Evolutionary conservation across 2,797 vertebrate genomes (phyloP).

Genomic region (Mus minutoides): DNA sequence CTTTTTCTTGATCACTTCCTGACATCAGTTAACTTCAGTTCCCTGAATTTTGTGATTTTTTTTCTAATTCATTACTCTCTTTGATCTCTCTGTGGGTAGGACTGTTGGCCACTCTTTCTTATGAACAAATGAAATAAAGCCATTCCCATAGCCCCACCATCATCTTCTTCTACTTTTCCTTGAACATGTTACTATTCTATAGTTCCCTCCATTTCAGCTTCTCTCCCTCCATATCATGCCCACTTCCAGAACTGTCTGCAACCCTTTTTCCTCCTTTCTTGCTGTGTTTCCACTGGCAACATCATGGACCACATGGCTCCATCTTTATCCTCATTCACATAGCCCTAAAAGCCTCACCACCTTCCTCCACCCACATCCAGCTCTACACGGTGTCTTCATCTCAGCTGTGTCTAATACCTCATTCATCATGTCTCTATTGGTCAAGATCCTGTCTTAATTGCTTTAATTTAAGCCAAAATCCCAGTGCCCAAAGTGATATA

Average conservation of each 20-base stretch:
- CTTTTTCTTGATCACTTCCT: constrained; percentile 35
- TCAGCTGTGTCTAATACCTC: not conserved
- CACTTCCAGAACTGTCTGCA: not conserved
- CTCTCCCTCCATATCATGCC: not conserved
- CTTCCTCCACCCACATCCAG: not conserved
- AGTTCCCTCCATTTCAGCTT: not conserved
- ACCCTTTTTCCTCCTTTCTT: not conserved
- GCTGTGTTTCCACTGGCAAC: not conserved
- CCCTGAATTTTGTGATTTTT: not conserved
- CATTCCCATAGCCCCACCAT: too few relatives aligned
- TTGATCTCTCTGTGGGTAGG: not conserved
- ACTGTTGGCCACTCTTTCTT: not conserved
- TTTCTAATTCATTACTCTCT: not conserved
- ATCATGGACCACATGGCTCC: not conserved
- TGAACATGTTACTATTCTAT: not conserved
- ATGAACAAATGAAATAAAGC: not conserved
- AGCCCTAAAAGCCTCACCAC: accelerated
- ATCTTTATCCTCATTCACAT: not conserved
- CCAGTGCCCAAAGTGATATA: not conserved
- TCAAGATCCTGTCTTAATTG: not conserved
- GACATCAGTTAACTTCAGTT: not conserved
- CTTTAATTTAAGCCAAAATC: not conserved
- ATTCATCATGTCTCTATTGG: not conserved
- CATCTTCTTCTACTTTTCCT: not conserved
- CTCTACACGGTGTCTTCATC: not conserved